Percentiles rank a stretch among this genome's conserved stretches.
Conservation (phyloP, 1,140 invertebrate genomes). For the Macrotrachela quadricornifera region DNA sequence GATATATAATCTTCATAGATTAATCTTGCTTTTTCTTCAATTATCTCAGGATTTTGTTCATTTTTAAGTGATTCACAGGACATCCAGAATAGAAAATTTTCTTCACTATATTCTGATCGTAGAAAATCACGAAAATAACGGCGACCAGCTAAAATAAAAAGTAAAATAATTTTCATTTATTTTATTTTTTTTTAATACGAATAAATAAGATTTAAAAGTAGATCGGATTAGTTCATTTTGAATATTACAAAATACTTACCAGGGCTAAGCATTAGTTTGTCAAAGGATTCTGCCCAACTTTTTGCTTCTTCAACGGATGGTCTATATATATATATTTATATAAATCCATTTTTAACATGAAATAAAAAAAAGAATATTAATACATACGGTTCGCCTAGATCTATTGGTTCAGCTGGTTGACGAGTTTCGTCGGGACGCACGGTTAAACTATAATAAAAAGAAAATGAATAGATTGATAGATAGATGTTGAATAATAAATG, state of each 20-base stretch:
- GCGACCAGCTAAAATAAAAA: slow-evolving; percentile 47
- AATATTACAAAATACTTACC: slow-evolving; percentile 40
- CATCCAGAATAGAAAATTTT: slow-evolving; percentile 97
- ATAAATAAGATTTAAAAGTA: no score
- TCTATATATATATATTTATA: slow-evolving; percentile 35
- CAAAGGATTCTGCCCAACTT: slow-evolving; percentile 78
- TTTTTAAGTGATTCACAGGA: slow-evolving; percentile 92
- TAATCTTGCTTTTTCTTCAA: slow-evolving; percentile 84
- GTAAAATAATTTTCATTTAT: slow-evolving; percentile 5
- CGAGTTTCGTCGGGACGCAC: slow-evolving; percentile 5
- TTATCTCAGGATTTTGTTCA: slow-evolving; percentile 63
- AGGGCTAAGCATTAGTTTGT: slow-evolving; percentile 66
- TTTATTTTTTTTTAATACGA: not conserved
- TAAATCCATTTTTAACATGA: not conserved
- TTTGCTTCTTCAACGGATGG: slow-evolving; percentile 68
- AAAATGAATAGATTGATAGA: no score
- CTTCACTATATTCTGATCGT: slow-evolving; percentile 92
- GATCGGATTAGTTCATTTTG: no score
- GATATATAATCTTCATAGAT: slow-evolving; percentile 99
- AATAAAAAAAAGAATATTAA: not conserved
- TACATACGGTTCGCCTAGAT: slow-evolving; percentile 6
- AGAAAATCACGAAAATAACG: slow-evolving; percentile 91
- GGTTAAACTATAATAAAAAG: slow-evolving; percentile 2
- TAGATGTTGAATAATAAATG: not conserved
- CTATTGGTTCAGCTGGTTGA: not conserved